phyloP scores from a whole-genome alignment of 2,113 vertebrate species.

The Tursiops truncatus region DNA sequence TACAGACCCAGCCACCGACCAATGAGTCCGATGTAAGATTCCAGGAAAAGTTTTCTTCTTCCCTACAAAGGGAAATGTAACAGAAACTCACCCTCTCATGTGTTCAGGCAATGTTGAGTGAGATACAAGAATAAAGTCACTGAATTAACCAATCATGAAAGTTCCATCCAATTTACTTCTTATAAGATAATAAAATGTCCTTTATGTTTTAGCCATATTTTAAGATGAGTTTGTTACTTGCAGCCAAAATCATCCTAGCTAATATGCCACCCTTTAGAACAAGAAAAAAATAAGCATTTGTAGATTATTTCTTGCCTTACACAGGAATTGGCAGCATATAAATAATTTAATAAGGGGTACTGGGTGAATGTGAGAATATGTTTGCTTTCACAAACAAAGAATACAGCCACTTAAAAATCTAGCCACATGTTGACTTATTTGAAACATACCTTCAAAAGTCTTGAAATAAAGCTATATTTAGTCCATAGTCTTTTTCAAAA shows the following conservation, averaged over 20 bases:
- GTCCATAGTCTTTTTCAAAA: neutral
- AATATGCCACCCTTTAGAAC: neutral
- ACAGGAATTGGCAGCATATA: neutral
- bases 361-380: neutral
- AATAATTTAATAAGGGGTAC: neutral
- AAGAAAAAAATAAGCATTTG: neutral
- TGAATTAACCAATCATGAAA: neutral
- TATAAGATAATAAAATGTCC: neutral
- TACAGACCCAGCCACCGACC: neutral
- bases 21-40: neutral
- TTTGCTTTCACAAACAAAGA: neutral
- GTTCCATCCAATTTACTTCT: neutral
- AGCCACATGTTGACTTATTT: neutral
- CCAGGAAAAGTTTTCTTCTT: neutral
- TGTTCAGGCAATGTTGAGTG: neutral
- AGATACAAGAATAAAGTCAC: neutral
- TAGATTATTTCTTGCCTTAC: neutral
- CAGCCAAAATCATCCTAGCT: constrained; percentile 13
- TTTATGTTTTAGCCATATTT: neutral
- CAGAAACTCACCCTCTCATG: neutral
- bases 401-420: neutral
- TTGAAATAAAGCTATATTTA: neutral
- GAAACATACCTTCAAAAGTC: neutral
- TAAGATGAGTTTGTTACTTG: neutral
- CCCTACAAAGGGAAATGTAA: neutral